Conservation (phyloP, 2,113 vertebrate genomes). For the Balaenoptera acutorostrata region DNA sequence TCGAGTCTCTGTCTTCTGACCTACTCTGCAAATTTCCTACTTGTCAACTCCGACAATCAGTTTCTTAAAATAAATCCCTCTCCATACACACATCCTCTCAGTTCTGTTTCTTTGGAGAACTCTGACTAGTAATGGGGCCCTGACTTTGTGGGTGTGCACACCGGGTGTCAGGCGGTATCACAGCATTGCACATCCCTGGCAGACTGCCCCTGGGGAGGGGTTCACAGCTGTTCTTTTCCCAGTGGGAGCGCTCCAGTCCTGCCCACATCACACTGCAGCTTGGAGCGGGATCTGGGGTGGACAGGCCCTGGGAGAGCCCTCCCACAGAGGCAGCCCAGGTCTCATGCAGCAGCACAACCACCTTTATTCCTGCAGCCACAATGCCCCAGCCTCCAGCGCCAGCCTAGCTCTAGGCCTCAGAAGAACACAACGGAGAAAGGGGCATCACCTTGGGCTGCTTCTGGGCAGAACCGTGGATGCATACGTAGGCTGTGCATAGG, state of each 20-base stretch:
- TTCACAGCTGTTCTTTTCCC: rapidly evolving
- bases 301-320: background rate
- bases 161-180: rapidly evolving
- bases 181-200: rapidly evolving
- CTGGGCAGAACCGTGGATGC: background rate
- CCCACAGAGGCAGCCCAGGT: background rate
- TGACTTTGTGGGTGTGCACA: background rate
- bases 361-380: background rate
- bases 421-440: background rate
- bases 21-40: background rate
- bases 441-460: background rate
- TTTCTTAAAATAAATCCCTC: background rate
- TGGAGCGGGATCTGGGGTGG: background rate
- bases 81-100: too few relatives aligned
- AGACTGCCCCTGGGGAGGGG: background rate
- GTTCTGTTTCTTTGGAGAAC: background rate
- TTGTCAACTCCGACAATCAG: background rate
- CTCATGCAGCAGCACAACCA: background rate
- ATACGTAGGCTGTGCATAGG: rapidly evolving
- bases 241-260: background rate
- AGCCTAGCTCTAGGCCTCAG: background rate
- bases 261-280: background rate
- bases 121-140: background rate
- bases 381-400: rapidly evolving
- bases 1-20: background rate